A percentile compares a stretch with the other conserved stretches of the same genome.
These are phyloP conservation scores for Mantis religiosa DNA, from an alignment of 2,888 invertebrate species.

Conservation along the genomic window DNA sequence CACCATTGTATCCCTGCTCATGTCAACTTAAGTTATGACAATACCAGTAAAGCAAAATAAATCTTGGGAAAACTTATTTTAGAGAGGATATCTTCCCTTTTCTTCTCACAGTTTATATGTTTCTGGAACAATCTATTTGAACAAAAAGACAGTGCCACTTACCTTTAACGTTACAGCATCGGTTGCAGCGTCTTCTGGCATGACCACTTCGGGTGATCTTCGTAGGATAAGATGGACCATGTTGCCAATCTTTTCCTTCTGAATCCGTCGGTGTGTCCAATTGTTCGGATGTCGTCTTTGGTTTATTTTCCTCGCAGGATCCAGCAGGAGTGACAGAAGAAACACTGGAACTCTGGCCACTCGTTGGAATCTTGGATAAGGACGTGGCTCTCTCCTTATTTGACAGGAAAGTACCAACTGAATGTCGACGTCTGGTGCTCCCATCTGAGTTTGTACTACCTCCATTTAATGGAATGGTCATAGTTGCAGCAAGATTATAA, in stretches of 20 bases:
- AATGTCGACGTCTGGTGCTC: slow-evolving; percentile 53
- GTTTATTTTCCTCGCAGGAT: background rate
- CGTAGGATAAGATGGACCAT: background rate
- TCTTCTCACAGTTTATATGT: background rate
- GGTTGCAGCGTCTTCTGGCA: slow-evolving; percentile 7
- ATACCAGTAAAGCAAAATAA: too few relatives aligned
- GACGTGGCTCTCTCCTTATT: slow-evolving; percentile 39
- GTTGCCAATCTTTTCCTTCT: background rate
- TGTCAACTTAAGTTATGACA: too few relatives aligned
- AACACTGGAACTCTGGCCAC: background rate
- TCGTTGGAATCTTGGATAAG: background rate
- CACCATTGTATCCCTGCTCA: too few relatives aligned
- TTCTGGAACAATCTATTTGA: background rate
- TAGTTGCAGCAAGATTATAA: slow-evolving; percentile 48
- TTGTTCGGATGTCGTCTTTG: background rate
- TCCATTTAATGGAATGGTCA: slow-evolving; percentile 44
- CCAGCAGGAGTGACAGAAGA: background rate
- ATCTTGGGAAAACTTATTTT: too few relatives aligned
- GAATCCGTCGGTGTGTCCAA: background rate
- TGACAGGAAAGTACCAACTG: slow-evolving; percentile 60
- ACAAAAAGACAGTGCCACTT: background rate
- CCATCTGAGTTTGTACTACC: slow-evolving; percentile 42
- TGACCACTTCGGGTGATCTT: background rate
- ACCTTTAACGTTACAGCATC: slow-evolving; percentile 19
- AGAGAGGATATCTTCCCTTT: too few relatives aligned